Base-by-base conservation (phyloP, 2,113 vertebrate species). In the Chaetorhynchus papuensis region DNA sequence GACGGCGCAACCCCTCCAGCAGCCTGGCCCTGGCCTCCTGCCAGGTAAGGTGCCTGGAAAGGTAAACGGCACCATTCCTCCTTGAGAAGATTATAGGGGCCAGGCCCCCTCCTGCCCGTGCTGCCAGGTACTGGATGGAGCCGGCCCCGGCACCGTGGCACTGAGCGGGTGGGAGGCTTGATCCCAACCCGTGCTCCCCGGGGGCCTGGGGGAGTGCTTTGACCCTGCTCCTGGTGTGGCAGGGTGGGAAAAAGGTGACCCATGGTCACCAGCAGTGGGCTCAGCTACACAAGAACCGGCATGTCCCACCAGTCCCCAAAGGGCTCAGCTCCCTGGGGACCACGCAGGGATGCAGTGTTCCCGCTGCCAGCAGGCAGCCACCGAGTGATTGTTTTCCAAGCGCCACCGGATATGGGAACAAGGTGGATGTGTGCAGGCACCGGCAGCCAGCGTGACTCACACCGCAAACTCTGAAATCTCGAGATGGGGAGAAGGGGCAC, bases 101-200 rank as follows among this genome's bases (percentile, higher is more conserved):
- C 1, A 0, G 41, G 13, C 24, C 17, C 21, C 23, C 66, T 81
- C 49, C 60, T 42, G 28, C 65, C 65, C 1, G 0, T 11, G 1
- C 20, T n/a, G 45, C 30, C 39, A 0, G 1, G 15, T 1, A 4
- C 57, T 56, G n/a, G 21, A 28, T n/a, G 2, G 7, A 47, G 22
- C 30, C 1, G 1, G 49, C 15, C 37, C 26, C 7, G 9, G 28
- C 6, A 4, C 47, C 4, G 6, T 6, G 33, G 7, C 15, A 20
- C 10, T 13, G 33, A 4, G 5, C 1, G 5, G 15, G 15, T 57
- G 31, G 70, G 21, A 61, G 17, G 12, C 3, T 59, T 7, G 6
- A 83, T 30, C 26, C 60, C 78, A 61, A 5, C 6, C 21, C 6
- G 14, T 0, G 1, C 26, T 42, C 41, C 64, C 57, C 7, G 11